These are phyloP conservation scores for Nannospalax galili DNA, from an alignment of 2,113 vertebrate species.

Conservation along the genomic window DNA sequence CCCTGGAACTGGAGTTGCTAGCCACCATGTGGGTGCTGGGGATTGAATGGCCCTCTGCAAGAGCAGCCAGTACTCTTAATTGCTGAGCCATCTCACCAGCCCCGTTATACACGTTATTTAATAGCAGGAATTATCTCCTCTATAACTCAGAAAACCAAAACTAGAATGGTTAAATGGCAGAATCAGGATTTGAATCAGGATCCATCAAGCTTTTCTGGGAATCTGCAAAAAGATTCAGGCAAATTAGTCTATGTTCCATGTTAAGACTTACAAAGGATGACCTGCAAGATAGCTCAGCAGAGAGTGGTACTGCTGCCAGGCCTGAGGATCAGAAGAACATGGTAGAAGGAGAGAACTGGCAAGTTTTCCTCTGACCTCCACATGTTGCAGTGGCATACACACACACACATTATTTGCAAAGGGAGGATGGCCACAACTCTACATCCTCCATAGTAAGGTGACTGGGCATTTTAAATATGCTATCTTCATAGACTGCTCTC, in stretches of 20 bases:
- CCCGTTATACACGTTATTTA: not conserved
- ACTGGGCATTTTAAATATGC: not conserved
- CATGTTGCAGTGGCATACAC: not conserved
- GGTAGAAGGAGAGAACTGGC: not conserved
- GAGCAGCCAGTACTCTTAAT: too few species aligned
- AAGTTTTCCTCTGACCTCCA: not conserved
- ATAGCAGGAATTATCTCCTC: not conserved
- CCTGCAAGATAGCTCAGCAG: not conserved
- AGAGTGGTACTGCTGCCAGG: not conserved
- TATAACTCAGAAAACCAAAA: not conserved
- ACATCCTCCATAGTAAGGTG: too few species aligned
- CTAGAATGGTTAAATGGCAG: not conserved
- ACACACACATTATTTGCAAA: too few species aligned
- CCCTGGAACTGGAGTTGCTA: too few species aligned
- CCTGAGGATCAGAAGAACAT: too few species aligned
- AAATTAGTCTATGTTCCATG: not conserved
- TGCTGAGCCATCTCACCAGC: too few species aligned
- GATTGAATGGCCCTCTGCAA: too few species aligned
- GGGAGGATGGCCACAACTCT: not conserved
- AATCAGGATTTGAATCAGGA: not conserved
- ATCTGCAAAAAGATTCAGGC: not conserved
- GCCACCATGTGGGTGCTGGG: too few species aligned
- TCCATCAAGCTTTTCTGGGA: not conserved
- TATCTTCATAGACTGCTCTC: not conserved
- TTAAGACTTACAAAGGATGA: not conserved